phyloP scores from a whole-genome alignment of 2,888 invertebrate genomes.

The Ochropleura leucogaster region DNA sequence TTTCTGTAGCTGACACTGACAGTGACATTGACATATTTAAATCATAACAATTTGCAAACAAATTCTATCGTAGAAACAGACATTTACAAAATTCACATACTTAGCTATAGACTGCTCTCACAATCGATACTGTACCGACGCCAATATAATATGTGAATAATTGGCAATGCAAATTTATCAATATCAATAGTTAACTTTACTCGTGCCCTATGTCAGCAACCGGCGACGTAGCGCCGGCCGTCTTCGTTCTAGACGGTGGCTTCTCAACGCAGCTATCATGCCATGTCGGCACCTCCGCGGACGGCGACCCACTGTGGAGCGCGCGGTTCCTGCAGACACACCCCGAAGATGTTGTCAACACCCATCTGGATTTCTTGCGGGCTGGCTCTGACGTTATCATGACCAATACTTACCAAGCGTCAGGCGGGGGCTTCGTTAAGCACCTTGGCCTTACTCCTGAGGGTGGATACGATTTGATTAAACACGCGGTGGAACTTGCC shows the following conservation, averaged over 20 bases:
- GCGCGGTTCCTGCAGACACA: slow-evolving; percentile 94
- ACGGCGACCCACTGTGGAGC: slow-evolving; percentile 97
- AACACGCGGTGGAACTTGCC: slow-evolving; percentile 93
- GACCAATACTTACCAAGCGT: slow-evolving; percentile 97
- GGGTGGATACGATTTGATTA: slow-evolving; percentile 93
- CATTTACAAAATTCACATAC: neutral
- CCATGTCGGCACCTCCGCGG: slow-evolving; percentile 93
- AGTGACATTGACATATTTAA: slow-evolving; percentile 4
- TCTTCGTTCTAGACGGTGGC: slow-evolving; percentile 92
- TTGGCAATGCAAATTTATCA: neutral
- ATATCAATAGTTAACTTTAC: neutral
- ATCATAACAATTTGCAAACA: slow-evolving; percentile 3
- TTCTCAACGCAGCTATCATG: slow-evolving; percentile 95
- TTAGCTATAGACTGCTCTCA: neutral
- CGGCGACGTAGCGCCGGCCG: slow-evolving; percentile 56
- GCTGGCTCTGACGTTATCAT: slow-evolving; percentile 97
- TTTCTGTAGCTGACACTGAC: neutral
- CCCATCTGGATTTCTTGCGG: slow-evolving; percentile 95
- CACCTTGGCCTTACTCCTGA: slow-evolving; percentile 92
- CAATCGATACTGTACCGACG: neutral
- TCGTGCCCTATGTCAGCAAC: slow-evolving; percentile 41
- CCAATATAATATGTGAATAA: neutral
- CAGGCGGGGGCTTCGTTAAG: slow-evolving; percentile 93
- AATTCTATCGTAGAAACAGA: neutral
- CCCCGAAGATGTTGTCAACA: slow-evolving; percentile 93